Evolutionary conservation across 2,797 vertebrate species (phyloP), one percentile per base, ranked within the genome.

Genomic region (Muscicapa striata): DNA sequence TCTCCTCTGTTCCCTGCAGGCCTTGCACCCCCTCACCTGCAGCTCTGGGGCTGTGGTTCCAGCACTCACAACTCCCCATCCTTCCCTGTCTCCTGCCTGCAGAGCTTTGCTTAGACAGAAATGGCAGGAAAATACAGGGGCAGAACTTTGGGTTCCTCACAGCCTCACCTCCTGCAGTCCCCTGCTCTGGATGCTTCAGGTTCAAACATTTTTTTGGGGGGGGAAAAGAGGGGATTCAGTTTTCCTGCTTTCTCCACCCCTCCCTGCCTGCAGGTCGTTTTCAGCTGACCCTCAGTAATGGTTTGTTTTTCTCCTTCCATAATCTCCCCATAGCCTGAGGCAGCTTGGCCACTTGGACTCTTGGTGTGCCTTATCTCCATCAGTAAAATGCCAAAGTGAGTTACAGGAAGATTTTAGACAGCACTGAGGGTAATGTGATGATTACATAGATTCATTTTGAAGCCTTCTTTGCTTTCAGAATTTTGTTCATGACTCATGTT

Each of bases 401-500:
- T 75, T 82, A 63, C 1, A 24, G 74, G 41, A 24, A 63, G 74
- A 23, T 20, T 69, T 91, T 18, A 36, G 57, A 34, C 83, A 82
- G 77, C 30, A 1, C 64, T 29, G 23, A 57, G 82, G 67, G 67
- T 49, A 59, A 86, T 73, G 76, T 59, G 91, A 85, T 84, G 82
- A 69, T 76, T 59, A 36, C 24, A 19, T 51, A 66, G 90, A 91
- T 92, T 62, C 61, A 90, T 95, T 86, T 5, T 49, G 76, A 69
- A 91, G 77, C 51, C 43, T 61, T 70, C 61, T 84, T 88, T 52
- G 76, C 94, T 93, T 32, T 62, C 62, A 75, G 68, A 45, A 41
- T 82, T 77, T 54, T 74, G 41, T 45, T 57, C 70, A 5, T 88
- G 91, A 92, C 89, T 96, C 90, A 90, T 51, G 40, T 94, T 94